These are phyloP conservation scores for Melieria picta DNA, from an alignment of 2,888 invertebrate species.

Conservation along the genomic window DNA sequence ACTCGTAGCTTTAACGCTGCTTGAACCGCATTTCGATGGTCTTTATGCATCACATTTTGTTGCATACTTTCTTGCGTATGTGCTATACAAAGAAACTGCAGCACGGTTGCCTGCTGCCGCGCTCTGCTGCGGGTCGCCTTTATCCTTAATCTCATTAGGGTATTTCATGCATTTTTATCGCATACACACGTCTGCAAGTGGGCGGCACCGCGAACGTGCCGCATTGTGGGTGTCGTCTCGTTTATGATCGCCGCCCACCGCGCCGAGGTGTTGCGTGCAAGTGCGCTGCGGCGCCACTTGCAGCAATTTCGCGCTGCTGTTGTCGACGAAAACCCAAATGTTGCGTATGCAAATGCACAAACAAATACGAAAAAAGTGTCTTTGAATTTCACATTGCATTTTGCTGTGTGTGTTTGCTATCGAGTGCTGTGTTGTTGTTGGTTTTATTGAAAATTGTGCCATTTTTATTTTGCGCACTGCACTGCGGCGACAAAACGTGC, in stretches of 20 bases:
- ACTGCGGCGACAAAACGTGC: no score
- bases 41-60: no score
- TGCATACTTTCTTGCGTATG: no score
- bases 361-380: slow-evolving; percentile 50
- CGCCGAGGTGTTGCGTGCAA: not conserved
- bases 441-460: not conserved
- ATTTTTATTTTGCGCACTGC: not conserved
- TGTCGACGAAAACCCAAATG: slow-evolving; percentile 21
- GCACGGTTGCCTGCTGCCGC: not conserved
- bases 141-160: slow-evolving; percentile 38
- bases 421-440: not conserved
- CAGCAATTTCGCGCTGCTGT: slow-evolving; percentile 50
- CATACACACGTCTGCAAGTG: not conserved
- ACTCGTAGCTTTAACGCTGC: no score
- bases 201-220: not conserved
- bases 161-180: slow-evolving; percentile 17
- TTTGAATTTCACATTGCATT: slow-evolving; percentile 52
- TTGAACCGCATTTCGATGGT: no score
- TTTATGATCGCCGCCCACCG: not conserved
- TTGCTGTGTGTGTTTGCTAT: slow-evolving; percentile 16
- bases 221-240: not conserved
- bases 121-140: not conserved
- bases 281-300: not conserved
- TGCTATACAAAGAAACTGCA: no score
- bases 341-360: slow-evolving; percentile 46